Evolutionary conservation across 2,113 vertebrate genomes (phyloP).

Genomic region (Bubalus kerabau): DNA sequence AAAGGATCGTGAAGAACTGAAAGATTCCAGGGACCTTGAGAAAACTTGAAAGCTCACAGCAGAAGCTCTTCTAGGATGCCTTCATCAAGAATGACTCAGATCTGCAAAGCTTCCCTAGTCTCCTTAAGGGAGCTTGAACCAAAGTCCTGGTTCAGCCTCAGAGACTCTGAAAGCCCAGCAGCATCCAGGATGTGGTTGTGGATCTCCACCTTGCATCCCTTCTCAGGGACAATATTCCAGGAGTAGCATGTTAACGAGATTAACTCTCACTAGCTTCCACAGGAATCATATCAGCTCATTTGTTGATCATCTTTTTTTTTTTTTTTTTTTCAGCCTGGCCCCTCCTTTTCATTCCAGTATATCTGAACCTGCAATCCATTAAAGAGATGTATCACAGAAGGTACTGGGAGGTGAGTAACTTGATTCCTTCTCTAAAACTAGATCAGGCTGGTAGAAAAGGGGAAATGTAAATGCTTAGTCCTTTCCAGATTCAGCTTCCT

Average conservation of each 20-base stretch:
- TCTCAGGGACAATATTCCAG: not conserved
- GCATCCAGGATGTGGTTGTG: not conserved
- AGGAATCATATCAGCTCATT: not conserved
- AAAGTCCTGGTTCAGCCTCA: not conserved
- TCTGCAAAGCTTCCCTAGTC: not conserved
- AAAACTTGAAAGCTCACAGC: not conserved
- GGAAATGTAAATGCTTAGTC: not conserved
- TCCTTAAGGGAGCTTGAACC: not conserved
- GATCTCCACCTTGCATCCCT: not conserved
- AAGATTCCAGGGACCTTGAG: not conserved
- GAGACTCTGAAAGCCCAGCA: not conserved
- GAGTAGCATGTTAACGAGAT: not conserved
- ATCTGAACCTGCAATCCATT: conserved; percentile 47
- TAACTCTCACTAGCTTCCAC: not conserved
- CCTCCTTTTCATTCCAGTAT: conserved; percentile 27
- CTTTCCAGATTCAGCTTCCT: not conserved
- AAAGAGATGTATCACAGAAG: not conserved
- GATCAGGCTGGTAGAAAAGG: not conserved
- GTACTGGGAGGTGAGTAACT: conserved; percentile 47
- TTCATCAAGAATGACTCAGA: not conserved
- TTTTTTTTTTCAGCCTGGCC: not conserved
- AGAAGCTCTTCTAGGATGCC: not conserved
- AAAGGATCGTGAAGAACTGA: not conserved
- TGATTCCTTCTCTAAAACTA: not conserved
- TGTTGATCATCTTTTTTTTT: not conserved